phyloP scores from a whole-genome alignment of 1,140 invertebrate species.

The Drosophila lini region DNA sequence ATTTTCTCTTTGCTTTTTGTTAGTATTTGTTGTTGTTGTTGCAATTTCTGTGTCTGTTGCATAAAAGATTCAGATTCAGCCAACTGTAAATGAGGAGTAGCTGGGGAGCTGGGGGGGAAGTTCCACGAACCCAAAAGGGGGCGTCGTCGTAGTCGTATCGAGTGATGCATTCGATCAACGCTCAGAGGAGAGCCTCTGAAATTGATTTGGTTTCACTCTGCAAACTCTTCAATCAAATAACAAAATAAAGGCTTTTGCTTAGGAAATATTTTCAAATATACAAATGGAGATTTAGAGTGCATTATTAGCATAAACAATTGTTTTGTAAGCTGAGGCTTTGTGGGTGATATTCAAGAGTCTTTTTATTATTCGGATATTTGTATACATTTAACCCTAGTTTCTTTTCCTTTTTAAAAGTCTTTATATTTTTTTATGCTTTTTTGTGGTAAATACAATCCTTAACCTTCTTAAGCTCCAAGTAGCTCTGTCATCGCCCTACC shows the following conservation, averaged over 20 bases:
- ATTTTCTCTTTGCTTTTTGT: conserved; percentile 10
- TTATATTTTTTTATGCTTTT: not conserved
- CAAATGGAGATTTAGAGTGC: conserved; percentile 4
- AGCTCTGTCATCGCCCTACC: not conserved
- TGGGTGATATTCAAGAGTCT: not conserved
- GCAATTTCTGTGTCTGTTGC: conserved; percentile 61
- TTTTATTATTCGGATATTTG: not conserved
- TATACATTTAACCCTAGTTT: not conserved
- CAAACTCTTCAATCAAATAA: conserved; percentile 3
- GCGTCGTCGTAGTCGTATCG: conserved; percentile 19
- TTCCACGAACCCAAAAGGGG: conserved; percentile 37
- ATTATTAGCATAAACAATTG: conserved; percentile 10
- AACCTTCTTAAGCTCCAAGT: not conserved
- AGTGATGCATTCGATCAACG: conserved; percentile 35
- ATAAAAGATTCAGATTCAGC: conserved; percentile 63
- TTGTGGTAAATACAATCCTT: not conserved
- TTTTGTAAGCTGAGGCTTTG: not conserved
- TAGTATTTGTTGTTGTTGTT: conserved; percentile 2
- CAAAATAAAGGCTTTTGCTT: not conserved
- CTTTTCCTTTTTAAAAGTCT: not conserved
- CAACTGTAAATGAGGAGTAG: conserved; percentile 56
- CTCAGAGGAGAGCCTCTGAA: conserved; percentile 8
- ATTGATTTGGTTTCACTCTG: conserved; percentile 29
- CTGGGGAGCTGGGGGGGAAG: conserved; percentile 1
- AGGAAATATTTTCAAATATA: not conserved